Percentiles rank a stretch among this genome's conserved stretches.
phyloP scores from a whole-genome alignment of 2,113 vertebrate species.

The Uria lomvia region DNA sequence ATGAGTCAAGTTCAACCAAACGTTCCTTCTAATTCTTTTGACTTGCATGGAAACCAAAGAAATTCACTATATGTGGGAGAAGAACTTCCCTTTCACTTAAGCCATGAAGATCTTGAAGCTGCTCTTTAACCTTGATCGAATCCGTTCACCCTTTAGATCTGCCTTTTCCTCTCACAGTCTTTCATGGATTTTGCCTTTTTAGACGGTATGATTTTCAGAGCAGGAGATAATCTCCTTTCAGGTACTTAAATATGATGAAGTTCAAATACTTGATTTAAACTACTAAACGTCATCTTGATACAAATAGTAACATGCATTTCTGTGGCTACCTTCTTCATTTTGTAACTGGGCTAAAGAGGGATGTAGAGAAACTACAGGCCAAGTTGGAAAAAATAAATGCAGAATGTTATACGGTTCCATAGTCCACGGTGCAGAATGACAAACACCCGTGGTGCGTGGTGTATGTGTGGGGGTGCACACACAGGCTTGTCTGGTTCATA shows the following conservation, averaged over 20 bases:
- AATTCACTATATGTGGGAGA: neutral
- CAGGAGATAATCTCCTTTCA: neutral
- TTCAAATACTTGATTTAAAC: neutral
- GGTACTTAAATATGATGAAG: neutral
- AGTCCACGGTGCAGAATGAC: neutral
- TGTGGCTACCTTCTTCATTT: neutral
- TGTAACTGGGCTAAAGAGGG: neutral
- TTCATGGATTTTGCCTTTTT: neutral
- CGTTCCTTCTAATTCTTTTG: neutral
- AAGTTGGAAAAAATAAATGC: neutral
- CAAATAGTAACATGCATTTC: neutral
- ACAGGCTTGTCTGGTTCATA: neutral
- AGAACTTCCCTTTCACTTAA: neutral
- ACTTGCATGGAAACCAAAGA: neutral
- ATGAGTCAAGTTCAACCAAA: neutral
- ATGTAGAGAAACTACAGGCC: neutral
- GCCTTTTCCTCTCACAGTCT: neutral
- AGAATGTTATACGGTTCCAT: neutral
- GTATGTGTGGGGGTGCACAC: fast-evolving
- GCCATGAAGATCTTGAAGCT: neutral
- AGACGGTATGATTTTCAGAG: neutral
- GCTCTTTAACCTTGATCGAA: neutral
- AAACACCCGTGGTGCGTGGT: neutral
- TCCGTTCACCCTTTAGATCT: neutral
- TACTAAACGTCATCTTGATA: neutral